Evolutionary conservation across 2,888 invertebrate species (phyloP).

Genomic region (Tetanocera ferruginea): DNA sequence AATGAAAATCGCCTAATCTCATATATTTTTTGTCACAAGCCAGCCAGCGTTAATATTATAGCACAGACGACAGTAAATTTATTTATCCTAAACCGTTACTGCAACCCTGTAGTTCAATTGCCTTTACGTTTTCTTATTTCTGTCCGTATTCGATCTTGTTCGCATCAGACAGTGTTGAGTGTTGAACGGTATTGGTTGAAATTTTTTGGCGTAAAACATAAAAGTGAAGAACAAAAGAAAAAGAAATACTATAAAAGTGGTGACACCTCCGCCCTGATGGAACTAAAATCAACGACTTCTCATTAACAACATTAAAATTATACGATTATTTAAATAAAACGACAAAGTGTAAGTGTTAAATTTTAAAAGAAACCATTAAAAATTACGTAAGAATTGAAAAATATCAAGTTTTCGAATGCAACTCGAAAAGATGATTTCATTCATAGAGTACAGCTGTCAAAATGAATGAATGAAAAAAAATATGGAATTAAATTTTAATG

Average conservation of each 20-base stretch:
- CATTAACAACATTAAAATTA: conserved; percentile 50
- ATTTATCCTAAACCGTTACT: too few species aligned
- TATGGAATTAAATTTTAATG: conserved; percentile 11
- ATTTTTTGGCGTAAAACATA: not conserved
- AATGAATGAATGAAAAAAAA: conserved; percentile 21
- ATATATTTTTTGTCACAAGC: too few species aligned
- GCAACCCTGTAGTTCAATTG: too few species aligned
- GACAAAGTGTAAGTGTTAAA: conserved; percentile 57
- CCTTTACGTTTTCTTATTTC: not conserved
- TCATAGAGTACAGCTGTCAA: conserved; percentile 38
- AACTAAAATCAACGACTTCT: conserved; percentile 58
- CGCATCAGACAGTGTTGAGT: conserved; percentile 39
- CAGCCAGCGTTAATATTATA: too few species aligned
- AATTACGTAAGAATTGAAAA: conserved; percentile 62
- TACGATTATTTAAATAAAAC: conserved; percentile 42
- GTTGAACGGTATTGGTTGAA: conserved; percentile 26
- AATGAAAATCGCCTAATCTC: too few species aligned
- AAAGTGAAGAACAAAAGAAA: conserved; percentile 15
- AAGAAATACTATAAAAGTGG: conserved; percentile 28
- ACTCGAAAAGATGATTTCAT: conserved; percentile 59
- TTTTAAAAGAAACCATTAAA: conserved; percentile 49
- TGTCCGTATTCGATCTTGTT: conserved; percentile 15
- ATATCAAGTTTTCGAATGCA: conserved; percentile 49
- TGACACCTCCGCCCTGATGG: conserved; percentile 64
- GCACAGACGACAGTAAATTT: too few species aligned